Base-by-base conservation (phyloP, 2,888 invertebrate genomes). In the Anodontia alba region DNA sequence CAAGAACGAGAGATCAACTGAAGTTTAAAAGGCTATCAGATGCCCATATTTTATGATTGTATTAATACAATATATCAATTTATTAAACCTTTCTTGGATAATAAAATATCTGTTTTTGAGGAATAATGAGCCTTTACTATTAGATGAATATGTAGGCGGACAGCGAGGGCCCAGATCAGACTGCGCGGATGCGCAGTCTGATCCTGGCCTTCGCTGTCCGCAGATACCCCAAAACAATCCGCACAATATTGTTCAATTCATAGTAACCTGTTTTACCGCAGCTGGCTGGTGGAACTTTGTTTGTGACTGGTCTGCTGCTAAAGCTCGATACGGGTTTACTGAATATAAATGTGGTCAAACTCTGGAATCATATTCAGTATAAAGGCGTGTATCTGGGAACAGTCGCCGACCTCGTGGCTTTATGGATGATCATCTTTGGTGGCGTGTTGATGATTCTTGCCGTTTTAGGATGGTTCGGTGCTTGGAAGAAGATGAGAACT, bases 391-490 rank as follows among this genome's bases (percentile, higher is more conserved):
- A 71, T 26, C 54, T 86, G 5, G 83, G 79, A 0, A 54, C 78
- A 10, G 26, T 83, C 7, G 73, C 76, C n/a, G 73, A 81, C 29
- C 78, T 54, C 12, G 54, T 78, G 10, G 62, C 78, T 20, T 76
- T 75, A n/a, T 38, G 76, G 29, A 81, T 86, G 81, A 80, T 86
- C 12, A 81, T 73, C 10, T 43, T 70, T 43, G 86, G 86, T 5
- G 76, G 43, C 3, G 31, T 83, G 17, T 57, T 83, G n/a, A 75
- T 86, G 62, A n/a, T 76, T 10, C 46, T 83, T 26, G 76, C 78
- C 38, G 73, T 86, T n/a, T 42, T 86, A 2, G 86, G 86, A 15
- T 68, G 78, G 15, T 76, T 76, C 42, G 86, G 81, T 0, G 79
- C 83, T 15, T 86, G 79, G 69, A 79, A 75, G 51, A 80, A 78